These are phyloP conservation scores for Acromyrmex heyeri DNA, from an alignment of 1,140 invertebrate species.

Conservation along the genomic window DNA sequence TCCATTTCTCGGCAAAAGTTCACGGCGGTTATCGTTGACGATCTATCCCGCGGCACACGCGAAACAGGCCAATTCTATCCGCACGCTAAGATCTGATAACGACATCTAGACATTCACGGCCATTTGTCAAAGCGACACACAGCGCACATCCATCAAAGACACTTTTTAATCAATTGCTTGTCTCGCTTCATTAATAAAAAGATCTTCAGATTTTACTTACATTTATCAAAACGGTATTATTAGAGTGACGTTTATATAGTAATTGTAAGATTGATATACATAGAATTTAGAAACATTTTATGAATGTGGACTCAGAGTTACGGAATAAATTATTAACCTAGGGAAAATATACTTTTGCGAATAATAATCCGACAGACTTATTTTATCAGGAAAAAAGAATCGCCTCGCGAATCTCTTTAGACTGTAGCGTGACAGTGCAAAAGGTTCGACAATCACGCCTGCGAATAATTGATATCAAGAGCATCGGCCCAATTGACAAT, in stretches of 20 bases:
- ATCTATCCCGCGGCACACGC: conserved; percentile 32
- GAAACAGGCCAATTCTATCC: conserved; percentile 29
- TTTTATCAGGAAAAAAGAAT: not conserved
- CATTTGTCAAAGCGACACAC: conserved; percentile 35
- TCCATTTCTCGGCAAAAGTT: conserved; percentile 56
- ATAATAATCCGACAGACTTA: not conserved
- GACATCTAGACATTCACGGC: conserved; percentile 17
- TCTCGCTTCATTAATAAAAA: too few relatives aligned
- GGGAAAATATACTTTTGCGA: not conserved
- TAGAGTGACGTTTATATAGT: conserved; percentile 12
- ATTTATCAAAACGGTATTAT: conserved; percentile 4
- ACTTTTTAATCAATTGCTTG: conserved; percentile 15
- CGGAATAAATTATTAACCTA: not conserved
- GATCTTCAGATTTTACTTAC: not conserved
- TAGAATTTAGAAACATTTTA: not conserved
- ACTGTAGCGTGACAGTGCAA: not conserved
- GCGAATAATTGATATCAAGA: conserved; percentile 42
- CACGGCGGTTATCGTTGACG: conserved; percentile 38
- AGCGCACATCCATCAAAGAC: conserved; percentile 20
- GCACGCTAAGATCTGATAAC: conserved; percentile 40
- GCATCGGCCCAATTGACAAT: conserved; percentile 4
- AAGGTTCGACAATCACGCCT: conserved; percentile 19
- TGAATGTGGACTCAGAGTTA: not conserved
- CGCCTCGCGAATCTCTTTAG: not conserved
- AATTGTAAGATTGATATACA: not conserved